Percentiles rank a stretch among this genome's conserved stretches.
phyloP scores from a whole-genome alignment of 2,888 invertebrate genomes.

The Willowsia nigromaculata region DNA sequence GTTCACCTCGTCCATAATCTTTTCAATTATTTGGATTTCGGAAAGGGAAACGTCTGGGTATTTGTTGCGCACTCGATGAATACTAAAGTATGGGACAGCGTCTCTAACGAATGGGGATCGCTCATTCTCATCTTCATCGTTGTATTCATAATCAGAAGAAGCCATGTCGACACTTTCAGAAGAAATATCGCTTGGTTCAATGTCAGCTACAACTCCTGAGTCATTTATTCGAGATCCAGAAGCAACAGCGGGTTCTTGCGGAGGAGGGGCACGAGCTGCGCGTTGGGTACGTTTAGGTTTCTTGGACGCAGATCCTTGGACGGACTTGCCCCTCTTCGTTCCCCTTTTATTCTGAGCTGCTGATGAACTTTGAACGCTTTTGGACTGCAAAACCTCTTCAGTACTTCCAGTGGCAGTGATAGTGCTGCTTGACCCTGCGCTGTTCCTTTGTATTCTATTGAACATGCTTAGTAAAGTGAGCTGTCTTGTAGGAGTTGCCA shows the following conservation, averaged over 20 bases:
- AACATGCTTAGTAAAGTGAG: too few relatives aligned
- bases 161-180: neutral
- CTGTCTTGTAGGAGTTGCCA: too few relatives aligned
- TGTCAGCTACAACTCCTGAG: neutral
- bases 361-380: too few relatives aligned
- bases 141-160: neutral
- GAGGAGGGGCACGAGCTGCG: neutral
- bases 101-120: neutral
- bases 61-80: neutral
- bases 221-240: neutral
- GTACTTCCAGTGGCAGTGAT: too few relatives aligned
- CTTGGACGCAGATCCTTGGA: neutral
- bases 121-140: neutral
- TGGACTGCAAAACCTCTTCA: too few relatives aligned
- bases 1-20: slow-evolving; percentile 32
- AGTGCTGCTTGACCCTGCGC: too few relatives aligned
- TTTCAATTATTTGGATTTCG: neutral
- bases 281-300: neutral
- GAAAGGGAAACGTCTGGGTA: neutral
- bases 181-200: neutral
- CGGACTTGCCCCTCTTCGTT: too few relatives aligned
- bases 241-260: neutral
- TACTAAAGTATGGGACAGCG: slow-evolving; percentile 1
- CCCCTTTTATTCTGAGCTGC: too few relatives aligned
- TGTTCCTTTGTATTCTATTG: too few relatives aligned